phyloP scores from a whole-genome alignment of 1,140 invertebrate genomes.

The Penaeus japonicus region DNA sequence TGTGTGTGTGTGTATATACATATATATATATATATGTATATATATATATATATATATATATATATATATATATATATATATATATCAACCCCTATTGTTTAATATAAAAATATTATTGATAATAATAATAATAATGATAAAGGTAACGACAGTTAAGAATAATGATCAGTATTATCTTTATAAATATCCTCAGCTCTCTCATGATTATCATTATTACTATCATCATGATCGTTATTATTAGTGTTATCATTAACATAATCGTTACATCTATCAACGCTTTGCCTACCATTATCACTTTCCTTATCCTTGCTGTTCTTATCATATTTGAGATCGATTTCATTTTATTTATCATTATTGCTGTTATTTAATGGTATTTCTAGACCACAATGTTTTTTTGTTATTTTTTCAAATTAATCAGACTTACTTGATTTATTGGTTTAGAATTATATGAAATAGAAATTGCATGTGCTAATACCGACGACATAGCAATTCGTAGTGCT shows the following conservation, averaged over 20 bases:
- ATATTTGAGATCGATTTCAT: neutral
- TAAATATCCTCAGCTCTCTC: too few relatives aligned
- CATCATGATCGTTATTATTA: neutral
- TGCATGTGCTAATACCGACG: too few relatives aligned
- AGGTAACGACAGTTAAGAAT: too few relatives aligned
- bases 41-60: neutral
- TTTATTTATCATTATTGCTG: neutral
- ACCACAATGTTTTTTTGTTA: too few relatives aligned
- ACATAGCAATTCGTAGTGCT: too few relatives aligned
- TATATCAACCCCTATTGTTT: neutral
- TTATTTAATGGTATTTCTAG: neutral
- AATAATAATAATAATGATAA: too few relatives aligned
- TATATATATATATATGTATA: neutral
- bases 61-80: neutral
- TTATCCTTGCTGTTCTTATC: neutral
- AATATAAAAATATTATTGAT: neutral
- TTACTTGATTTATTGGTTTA: neutral
- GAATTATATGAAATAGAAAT: too few relatives aligned
- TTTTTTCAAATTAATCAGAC: neutral
- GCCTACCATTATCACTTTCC: neutral
- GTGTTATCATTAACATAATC: neutral
- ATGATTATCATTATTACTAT: neutral
- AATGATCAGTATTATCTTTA: too few relatives aligned
- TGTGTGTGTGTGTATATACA: neutral
- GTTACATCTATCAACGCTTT: neutral